These are phyloP conservation scores for Lanius ludovicianus DNA, from an alignment of 2,113 vertebrate species.

Conservation along the genomic window DNA sequence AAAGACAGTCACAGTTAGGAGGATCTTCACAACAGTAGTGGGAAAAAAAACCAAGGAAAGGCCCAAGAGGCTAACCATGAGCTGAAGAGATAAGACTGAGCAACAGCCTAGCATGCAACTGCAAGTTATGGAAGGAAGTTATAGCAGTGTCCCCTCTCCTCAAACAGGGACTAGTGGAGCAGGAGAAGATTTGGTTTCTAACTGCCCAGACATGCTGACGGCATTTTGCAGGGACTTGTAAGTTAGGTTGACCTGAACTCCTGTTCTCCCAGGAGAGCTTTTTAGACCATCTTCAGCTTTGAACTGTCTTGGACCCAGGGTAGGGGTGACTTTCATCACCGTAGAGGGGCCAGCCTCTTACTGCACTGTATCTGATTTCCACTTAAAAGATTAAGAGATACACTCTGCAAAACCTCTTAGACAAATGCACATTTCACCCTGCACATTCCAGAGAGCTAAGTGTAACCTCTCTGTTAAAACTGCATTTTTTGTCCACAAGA, in stretches of 20 bases:
- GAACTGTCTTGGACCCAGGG: background rate
- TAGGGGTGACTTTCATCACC: background rate
- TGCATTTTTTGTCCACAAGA: conserved; percentile 40
- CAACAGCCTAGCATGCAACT: background rate
- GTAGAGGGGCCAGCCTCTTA: background rate
- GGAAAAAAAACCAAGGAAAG: background rate
- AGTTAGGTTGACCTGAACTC: background rate
- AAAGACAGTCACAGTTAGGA: background rate
- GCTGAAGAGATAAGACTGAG: background rate
- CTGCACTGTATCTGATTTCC: background rate
- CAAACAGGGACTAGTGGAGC: background rate
- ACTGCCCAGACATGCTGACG: background rate
- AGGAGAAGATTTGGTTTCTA: background rate
- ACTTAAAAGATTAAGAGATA: background rate
- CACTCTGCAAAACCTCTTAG: background rate
- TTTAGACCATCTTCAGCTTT: background rate
- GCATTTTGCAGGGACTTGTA: background rate
- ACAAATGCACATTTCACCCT: background rate
- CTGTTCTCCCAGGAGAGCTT: background rate
- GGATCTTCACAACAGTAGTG: background rate
- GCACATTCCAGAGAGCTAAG: conserved; percentile 27
- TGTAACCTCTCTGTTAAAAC: conserved; percentile 36
- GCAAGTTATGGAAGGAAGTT: background rate
- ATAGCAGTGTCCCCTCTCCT: background rate
- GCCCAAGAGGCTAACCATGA: background rate